phyloP scores from a whole-genome alignment of 1,140 invertebrate species.

The Penaeus vannamei region DNA sequence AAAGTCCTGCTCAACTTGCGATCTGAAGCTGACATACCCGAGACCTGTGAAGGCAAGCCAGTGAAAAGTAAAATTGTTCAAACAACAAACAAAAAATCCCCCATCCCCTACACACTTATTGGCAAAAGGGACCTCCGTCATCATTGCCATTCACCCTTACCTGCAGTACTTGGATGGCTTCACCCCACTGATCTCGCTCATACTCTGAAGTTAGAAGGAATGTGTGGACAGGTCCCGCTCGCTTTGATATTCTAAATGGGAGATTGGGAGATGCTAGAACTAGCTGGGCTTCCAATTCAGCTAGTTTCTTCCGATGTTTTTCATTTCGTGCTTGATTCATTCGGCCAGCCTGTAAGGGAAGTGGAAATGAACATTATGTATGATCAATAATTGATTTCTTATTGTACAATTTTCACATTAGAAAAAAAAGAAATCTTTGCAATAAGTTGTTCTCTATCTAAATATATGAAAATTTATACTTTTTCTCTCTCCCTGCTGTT shows the following conservation, averaged over 20 bases:
- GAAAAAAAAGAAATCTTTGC: neutral
- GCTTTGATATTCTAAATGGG: slow-evolving; percentile 80
- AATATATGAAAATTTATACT: neutral
- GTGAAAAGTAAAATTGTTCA: neutral
- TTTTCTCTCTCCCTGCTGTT: neutral
- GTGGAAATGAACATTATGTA: neutral
- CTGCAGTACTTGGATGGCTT: slow-evolving; percentile 88
- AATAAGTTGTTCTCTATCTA: neutral
- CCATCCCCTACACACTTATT: too few relatives aligned
- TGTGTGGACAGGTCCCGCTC: slow-evolving; percentile 78
- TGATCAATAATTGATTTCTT: neutral
- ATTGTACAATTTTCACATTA: too few relatives aligned
- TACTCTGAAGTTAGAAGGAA: slow-evolving; percentile 95
- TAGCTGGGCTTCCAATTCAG: slow-evolving; percentile 89
- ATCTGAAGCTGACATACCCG: slow-evolving; percentile 45
- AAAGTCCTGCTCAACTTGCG: slow-evolving; percentile 46
- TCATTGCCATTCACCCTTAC: slow-evolving; percentile 53
- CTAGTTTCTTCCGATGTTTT: slow-evolving; percentile 89
- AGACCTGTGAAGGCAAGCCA: slow-evolving; percentile 40
- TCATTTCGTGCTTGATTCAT: slow-evolving; percentile 78
- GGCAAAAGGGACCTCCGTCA: neutral
- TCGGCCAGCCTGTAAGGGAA: slow-evolving; percentile 43
- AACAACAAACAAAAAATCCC: neutral
- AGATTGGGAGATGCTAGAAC: slow-evolving; percentile 91
- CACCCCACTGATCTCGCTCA: slow-evolving; percentile 93